phyloP scores from a whole-genome alignment of 1,140 invertebrate species.

The Aphelenchoides avenae region DNA sequence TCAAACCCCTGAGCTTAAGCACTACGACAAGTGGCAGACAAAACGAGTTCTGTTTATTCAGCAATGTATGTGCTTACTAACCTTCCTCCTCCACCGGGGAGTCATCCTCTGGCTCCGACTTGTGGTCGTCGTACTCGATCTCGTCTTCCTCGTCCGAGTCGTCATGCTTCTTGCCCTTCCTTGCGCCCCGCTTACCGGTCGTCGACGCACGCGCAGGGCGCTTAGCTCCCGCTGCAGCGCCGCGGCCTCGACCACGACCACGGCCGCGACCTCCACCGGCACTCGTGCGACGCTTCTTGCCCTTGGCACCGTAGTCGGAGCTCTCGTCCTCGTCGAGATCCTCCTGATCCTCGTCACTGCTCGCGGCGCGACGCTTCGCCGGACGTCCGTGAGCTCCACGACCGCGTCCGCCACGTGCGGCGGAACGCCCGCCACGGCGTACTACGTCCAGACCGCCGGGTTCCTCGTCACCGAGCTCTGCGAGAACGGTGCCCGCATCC shows the following conservation, averaged over 20 bases:
- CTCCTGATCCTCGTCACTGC: slow-evolving; percentile 27
- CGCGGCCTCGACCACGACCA: slow-evolving; percentile 12
- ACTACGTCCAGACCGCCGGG: slow-evolving; percentile 18
- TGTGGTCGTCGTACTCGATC: too few species aligned
- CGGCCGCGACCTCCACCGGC: background rate
- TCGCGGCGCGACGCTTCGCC: slow-evolving; percentile 12
- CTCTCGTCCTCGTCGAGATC: slow-evolving; percentile 23
- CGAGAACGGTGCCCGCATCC: slow-evolving; percentile 40
- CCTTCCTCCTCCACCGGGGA: too few species aligned
- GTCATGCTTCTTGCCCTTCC: too few species aligned
- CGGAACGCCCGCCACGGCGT: slow-evolving; percentile 5
- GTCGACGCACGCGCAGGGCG: background rate
- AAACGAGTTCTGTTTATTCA: too few species aligned
- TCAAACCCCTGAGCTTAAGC: too few species aligned
- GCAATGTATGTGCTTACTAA: too few species aligned
- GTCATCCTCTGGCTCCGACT: too few species aligned
- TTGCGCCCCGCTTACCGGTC: too few species aligned
- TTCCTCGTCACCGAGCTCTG: slow-evolving; percentile 44
- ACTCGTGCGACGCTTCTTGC: slow-evolving; percentile 15
- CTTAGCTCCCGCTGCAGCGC: background rate
- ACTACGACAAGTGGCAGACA: too few species aligned
- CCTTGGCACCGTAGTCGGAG: slow-evolving; percentile 27
- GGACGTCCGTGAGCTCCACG: slow-evolving; percentile 14
- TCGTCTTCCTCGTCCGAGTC: too few species aligned
- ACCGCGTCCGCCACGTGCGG: slow-evolving; percentile 11